These are phyloP conservation scores for Thrips palmi DNA, from an alignment of 1,140 invertebrate species.

Conservation along the genomic window DNA sequence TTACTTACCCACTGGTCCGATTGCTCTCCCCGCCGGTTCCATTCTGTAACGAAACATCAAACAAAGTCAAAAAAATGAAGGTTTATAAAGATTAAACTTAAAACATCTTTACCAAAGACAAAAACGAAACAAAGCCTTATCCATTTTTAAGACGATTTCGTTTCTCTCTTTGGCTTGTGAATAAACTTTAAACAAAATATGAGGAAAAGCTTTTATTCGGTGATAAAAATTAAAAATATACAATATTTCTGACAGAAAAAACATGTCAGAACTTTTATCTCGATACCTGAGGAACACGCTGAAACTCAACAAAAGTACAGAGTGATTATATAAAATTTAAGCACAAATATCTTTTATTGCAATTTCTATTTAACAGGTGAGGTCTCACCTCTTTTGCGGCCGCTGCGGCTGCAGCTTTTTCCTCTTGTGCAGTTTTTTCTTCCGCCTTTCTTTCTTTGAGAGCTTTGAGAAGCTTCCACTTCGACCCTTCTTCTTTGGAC, in stretches of 20 bases:
- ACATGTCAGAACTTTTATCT: no score
- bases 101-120: no score
- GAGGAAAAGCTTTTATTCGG: background rate
- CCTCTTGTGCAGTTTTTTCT: conserved; percentile 51
- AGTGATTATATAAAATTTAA: no score
- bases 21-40: background rate
- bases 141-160: no score
- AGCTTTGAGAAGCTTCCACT: conserved; percentile 78
- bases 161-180: no score
- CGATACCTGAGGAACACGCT: no score
- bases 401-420: conserved; percentile 33
- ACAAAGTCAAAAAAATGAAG: background rate
- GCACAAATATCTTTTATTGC: no score
- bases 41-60: background rate
- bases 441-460: conserved; percentile 76
- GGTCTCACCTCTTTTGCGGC: conserved; percentile 15
- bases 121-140: no score
- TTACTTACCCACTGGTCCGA: conserved; percentile 2
- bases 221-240: background rate
- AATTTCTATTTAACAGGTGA: no score
- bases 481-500: no score
- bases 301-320: no score
- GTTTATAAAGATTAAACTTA: background rate
- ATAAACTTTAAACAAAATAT: background rate
- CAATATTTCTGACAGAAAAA: background rate